Percentiles rank a stretch among this genome's conserved stretches.
Evolutionary conservation across 2,888 invertebrate species (phyloP).

Genomic region (Eueremaeus valkanovi): DNA sequence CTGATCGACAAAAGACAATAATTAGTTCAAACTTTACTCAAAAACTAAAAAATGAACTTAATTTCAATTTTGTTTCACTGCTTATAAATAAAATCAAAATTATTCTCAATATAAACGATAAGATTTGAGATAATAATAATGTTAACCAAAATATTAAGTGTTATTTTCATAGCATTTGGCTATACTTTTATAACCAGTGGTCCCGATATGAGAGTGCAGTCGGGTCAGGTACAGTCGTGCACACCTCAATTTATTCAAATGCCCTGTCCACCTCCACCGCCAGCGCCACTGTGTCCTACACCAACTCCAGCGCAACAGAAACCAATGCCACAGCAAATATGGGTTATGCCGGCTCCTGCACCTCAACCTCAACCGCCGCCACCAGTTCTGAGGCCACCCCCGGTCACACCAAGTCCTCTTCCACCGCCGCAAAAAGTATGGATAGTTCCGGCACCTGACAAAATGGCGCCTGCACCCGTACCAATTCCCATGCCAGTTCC

Average conservation of each 20-base stretch:
- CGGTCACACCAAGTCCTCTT: not conserved
- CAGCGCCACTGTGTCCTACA: not conserved
- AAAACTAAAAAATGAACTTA: not conserved
- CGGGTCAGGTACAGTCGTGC: not conserved
- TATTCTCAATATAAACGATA: not conserved
- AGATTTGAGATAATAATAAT: not conserved
- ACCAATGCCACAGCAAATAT: not conserved
- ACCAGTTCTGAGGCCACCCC: not conserved
- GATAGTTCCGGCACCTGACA: not conserved
- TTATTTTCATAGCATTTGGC: not conserved
- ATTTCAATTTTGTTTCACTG: not conserved
- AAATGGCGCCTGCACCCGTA: not conserved
- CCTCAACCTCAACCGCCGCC: not conserved
- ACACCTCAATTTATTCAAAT: not conserved
- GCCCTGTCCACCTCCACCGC: not conserved
- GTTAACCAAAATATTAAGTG: not conserved
- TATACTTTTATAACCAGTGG: not conserved
- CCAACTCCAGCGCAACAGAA: not conserved
- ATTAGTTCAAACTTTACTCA: not conserved
- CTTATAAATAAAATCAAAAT: not conserved
- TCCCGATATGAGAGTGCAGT: not conserved
- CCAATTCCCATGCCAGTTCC: not conserved
- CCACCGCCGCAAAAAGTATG: not conserved
- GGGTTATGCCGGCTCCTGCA: not conserved
- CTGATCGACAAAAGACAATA: not conserved